Conservation (phyloP, 2,888 invertebrate species). For the Harpagoxenus sublaevis region DNA sequence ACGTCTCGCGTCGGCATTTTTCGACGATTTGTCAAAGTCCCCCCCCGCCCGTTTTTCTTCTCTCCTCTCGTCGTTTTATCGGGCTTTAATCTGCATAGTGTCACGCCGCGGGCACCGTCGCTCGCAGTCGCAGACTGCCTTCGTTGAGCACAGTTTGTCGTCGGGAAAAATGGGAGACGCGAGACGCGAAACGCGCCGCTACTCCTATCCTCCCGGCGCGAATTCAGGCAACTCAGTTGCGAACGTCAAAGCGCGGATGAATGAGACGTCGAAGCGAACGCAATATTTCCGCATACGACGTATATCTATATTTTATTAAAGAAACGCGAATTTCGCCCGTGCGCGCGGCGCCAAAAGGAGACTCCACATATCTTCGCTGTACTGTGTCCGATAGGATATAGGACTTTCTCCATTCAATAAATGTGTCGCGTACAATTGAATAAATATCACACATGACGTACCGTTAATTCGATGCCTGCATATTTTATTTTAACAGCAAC, state of each 20-base stretch:
- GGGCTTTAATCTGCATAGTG: conserved; percentile 84
- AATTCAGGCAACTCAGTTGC: conserved; percentile 39
- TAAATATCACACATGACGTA: not conserved
- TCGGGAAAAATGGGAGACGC: conserved; percentile 43
- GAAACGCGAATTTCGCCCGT: conserved; percentile 10
- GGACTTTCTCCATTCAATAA: not conserved
- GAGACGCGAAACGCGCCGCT: not conserved
- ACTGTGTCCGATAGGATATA: not conserved
- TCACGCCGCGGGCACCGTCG: conserved; percentile 73
- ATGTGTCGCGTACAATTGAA: not conserved
- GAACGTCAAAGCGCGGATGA: conserved; percentile 39
- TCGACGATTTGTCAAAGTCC: conserved; percentile 84
- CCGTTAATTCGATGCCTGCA: not conserved
- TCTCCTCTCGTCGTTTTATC: conserved; percentile 76
- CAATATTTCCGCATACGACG: conserved; percentile 44
- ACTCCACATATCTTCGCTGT: not conserved
- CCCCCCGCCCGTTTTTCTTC: conserved; percentile 63
- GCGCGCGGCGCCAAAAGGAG: not conserved
- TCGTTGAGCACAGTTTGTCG: conserved; percentile 59
- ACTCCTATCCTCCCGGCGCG: not conserved
- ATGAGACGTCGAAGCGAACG: conserved; percentile 31
- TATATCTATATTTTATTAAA: conserved; percentile 47
- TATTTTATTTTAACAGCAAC: not conserved
- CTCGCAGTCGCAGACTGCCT: conserved; percentile 70
- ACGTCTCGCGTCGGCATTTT: conserved; percentile 77